Evolutionary conservation across 1,140 invertebrate genomes (phyloP), one percentile per base, ranked within the genome.

Genomic region (Aethina tumida): DNA sequence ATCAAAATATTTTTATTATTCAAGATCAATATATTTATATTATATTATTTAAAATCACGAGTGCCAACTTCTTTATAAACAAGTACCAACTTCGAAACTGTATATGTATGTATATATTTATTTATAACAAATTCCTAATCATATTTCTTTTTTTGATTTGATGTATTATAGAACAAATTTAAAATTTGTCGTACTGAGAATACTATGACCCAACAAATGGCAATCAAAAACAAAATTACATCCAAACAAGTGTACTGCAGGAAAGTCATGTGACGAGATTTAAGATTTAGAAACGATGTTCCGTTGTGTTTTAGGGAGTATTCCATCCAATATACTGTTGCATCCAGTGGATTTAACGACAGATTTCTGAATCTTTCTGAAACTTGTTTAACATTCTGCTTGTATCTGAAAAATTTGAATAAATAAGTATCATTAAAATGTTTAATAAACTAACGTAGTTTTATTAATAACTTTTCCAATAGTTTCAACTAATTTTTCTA

Each of bases 291-390:
- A 24, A 44, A 40, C 6, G 35, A 35, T 1, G 61, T 59, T 8
- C 34, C 35, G 8, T 25, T 26, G 39, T 58, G 43, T 1, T 52
- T 28, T 4, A 60, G 36, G 1, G 49, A 46, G 22, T 55, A 53
- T 39, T 60, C 58, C 1, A 57, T 45, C 58, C 58, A 60, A 39
- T 49, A 60, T 19, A 57, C 36, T 6, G 58, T 57, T 8, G 17
- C 25, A 36, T 58, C 53, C 6, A 53, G 10, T 3, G 56, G 59
- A 12, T 35, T 24, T 7, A 46, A 10, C 2, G 28, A 18, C 12
- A 27, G 31, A 33, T 45, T 35, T 22, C 38, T 32, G n/a, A 58
- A 35, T 8, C 60, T 40, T 6, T 5, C 16, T 1, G 53, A 59
- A 20, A 13, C 27, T 9, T 12, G 8, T 22, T 18, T 36, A 6